phyloP scores from a whole-genome alignment of 2,888 invertebrate species.

The Andrena chrysosceles region DNA sequence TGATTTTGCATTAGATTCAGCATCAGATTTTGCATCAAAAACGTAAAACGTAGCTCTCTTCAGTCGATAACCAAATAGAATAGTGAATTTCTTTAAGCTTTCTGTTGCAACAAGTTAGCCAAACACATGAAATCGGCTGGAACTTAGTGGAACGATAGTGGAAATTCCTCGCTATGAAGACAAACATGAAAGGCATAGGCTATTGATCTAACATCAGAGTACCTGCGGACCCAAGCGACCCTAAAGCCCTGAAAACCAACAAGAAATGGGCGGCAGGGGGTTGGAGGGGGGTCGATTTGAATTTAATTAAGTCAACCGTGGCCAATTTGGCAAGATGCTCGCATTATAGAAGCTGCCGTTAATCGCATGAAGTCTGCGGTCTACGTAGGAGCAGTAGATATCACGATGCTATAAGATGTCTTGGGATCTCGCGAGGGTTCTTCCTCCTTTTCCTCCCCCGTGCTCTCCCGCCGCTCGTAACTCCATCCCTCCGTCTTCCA shows the following conservation, averaged over 20 bases:
- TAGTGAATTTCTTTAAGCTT: too few species aligned
- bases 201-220: neutral
- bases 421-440: conserved; percentile 69
- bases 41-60: too few species aligned
- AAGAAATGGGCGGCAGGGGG: neutral
- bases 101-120: neutral
- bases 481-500: conserved; percentile 37
- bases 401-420: conserved; percentile 75
- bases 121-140: neutral
- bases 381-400: conserved; percentile 65
- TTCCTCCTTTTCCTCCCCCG: conserved; percentile 34
- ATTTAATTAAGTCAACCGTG: conserved; percentile 70
- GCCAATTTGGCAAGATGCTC: conserved; percentile 73
- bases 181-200: neutral
- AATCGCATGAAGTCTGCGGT: conserved; percentile 77
- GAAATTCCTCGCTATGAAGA: neutral
- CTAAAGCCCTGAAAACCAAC: conserved; percentile 1
- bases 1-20: too few species aligned
- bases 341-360: conserved; percentile 72
- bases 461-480: neutral
- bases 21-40: too few species aligned
- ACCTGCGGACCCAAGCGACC: neutral
- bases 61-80: too few species aligned
- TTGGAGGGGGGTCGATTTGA: conserved; percentile 52
- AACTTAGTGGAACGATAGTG: neutral